These are phyloP conservation scores for Propithecus perrieri DNA, from an alignment of 2,797 vertebrate genomes.

Conservation along the genomic window DNA sequence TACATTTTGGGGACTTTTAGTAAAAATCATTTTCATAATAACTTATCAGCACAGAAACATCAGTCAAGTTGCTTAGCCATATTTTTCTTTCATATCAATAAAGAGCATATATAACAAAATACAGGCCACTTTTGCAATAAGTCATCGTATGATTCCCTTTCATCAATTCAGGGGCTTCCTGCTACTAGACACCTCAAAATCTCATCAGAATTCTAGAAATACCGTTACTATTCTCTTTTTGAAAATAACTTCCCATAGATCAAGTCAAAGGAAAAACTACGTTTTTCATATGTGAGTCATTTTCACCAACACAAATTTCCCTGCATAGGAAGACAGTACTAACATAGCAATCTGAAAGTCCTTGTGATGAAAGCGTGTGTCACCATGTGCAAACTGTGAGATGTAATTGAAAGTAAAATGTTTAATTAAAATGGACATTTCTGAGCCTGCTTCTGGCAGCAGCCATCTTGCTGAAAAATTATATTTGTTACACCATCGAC, in stretches of 20 bases:
- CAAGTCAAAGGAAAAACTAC: not conserved
- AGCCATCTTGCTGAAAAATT: conserved; percentile 81
- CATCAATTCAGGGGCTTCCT: not conserved
- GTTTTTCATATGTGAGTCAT: not conserved
- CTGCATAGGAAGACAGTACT: not conserved
- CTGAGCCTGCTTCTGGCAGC: conserved; percentile 81
- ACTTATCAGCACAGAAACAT: not conserved
- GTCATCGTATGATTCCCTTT: not conserved
- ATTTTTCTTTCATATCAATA: not conserved
- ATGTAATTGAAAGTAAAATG: conserved; percentile 82
- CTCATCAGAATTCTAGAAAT: not conserved
- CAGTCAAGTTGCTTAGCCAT: not conserved
- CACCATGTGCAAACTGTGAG: conserved; percentile 73
- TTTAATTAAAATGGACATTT: conserved; percentile 82
- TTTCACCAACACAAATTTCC: not conserved
- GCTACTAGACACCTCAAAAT: not conserved
- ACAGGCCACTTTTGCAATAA: not conserved
- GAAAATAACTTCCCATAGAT: not conserved
- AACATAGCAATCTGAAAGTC: not conserved
- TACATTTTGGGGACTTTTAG: not conserved
- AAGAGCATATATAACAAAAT: not conserved
- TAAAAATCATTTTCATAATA: not conserved
- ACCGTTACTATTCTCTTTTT: not conserved
- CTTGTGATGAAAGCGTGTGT: conserved; percentile 27
- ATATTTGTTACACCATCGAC: conserved; percentile 75